Conservation (phyloP, 2,113 vertebrate species). For the Phalacrocorax aristotelis region DNA sequence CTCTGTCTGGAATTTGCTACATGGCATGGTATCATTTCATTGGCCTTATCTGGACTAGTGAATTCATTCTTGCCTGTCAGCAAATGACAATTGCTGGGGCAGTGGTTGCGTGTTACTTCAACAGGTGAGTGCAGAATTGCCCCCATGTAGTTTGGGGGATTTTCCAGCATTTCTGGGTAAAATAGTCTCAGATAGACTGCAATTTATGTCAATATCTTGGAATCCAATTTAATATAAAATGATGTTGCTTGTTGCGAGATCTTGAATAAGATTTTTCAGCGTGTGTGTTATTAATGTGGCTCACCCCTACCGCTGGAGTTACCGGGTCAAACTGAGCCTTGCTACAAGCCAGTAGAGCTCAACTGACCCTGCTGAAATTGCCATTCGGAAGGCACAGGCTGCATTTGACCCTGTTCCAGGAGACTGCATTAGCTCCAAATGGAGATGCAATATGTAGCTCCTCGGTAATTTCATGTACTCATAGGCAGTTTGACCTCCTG, state of each 20-base stretch:
- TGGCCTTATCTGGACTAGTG: conserved; percentile 81
- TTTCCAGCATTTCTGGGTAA: background rate
- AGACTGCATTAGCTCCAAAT: background rate
- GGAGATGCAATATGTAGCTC: background rate
- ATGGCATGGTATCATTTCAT: conserved; percentile 82
- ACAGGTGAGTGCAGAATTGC: conserved; percentile 68
- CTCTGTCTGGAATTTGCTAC: conserved; percentile 70
- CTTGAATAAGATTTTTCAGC: background rate
- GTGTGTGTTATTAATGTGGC: background rate
- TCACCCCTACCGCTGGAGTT: background rate
- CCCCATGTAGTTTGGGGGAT: background rate
- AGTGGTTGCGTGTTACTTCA: conserved; percentile 76
- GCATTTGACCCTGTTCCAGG: background rate
- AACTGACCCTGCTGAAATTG: background rate
- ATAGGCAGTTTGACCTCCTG: background rate
- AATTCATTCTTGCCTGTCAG: conserved; percentile 81
- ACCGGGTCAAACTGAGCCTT: background rate
- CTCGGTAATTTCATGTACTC: background rate
- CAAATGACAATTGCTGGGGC: conserved; percentile 75
- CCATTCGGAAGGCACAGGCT: background rate
- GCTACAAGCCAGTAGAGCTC: background rate
- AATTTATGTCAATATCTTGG: background rate
- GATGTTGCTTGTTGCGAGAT: background rate
- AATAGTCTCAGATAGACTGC: background rate
- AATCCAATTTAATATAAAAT: background rate